Evolutionary conservation across 2,113 vertebrate species (phyloP).

Genomic region (Australoheros scitulus): DNA sequence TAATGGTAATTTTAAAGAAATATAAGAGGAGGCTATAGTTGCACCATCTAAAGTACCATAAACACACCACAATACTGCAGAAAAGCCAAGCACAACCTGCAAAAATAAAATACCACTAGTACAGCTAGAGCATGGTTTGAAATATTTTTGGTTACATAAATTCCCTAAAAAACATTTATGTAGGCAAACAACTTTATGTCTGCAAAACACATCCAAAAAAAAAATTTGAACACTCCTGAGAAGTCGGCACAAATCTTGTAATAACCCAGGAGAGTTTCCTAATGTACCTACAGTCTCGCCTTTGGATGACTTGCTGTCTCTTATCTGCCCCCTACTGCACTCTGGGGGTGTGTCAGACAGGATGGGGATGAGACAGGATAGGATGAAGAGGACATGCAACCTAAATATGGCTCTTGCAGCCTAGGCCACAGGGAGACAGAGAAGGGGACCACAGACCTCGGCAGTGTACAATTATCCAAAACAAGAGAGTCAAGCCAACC

Average conservation of each 20-base stretch:
- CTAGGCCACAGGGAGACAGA: constrained; percentile 82
- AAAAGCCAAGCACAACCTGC: constrained; percentile 24
- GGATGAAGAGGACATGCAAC: constrained; percentile 71
- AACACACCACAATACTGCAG: constrained; percentile 12
- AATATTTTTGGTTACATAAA: constrained; percentile 54
- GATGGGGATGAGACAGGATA: constrained; percentile 72
- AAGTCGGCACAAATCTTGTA: background rate
- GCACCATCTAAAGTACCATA: constrained; percentile 19
- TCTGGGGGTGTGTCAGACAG: constrained; percentile 53
- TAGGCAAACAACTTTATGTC: constrained; percentile 46
- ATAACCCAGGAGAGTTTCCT: background rate
- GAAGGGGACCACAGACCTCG: constrained; percentile 82
- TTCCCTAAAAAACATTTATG: constrained; percentile 44
- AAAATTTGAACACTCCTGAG: background rate
- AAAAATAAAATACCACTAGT: constrained; percentile 40
- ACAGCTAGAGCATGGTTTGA: constrained; percentile 26
- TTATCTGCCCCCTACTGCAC: constrained; percentile 42
- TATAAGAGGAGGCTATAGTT: background rate
- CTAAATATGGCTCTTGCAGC: constrained; percentile 82
- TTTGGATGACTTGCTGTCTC: constrained; percentile 5
- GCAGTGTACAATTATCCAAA: constrained; percentile 84
- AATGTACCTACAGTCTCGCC: constrained; percentile 13
- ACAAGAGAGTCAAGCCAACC: constrained; percentile 81
- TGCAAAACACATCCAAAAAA: constrained; percentile 42
- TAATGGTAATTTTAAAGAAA: background rate